Evolutionary conservation across 2,888 invertebrate genomes (phyloP), one percentile per base, ranked within the genome.

Genomic region (Eupithecia centaureata): DNA sequence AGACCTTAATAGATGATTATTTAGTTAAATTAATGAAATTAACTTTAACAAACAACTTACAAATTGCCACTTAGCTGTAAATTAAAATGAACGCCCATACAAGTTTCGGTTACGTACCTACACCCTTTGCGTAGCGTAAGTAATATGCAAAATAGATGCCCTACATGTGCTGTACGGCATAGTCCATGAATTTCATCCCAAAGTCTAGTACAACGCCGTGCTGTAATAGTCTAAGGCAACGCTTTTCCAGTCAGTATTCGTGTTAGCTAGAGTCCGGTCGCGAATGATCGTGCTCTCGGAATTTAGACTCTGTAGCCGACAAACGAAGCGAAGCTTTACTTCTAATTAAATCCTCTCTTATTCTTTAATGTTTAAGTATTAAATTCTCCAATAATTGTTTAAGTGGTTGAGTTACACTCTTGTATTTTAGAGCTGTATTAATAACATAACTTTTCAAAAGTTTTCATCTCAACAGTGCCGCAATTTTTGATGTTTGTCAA

Each of bases 211-310:
- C 51, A 47, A 27, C 27, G 56, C 61, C 33, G 25, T 52, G 52
- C 32, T 72, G 68, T 75, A 67, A 71, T 71, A 54, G 64, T 72
- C 73, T 78, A 79, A 79, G 82, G 77, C 77, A 78, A 76, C 77
- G 81, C 77, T 82, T 79, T 81, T 75, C 69, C 78, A 79, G 80
- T 83, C 87, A 88, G 88, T 88, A 78, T 79, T 83, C 79, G 81
- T 76, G 79, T 77, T 78, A 82, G 75, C 79, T 68, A 74, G 76
- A 70, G 79, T 70, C 75, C 85, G 81, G 85, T 82, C 82, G 84
- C 72, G 56, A 56, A 27, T 15, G 28, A 30, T 56, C 56, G 18
- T n/a, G n/a, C n/a, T 28, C 56, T 4, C 56, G 56, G 15, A 15
- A n/a, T 56, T 18, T 1, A 28, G 56, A 56, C 56, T 8, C 47